Percentiles rank a stretch among this genome's conserved stretches.
Conservation (phyloP, 2,113 vertebrate species). For the Atractosteus spatula region DNA sequence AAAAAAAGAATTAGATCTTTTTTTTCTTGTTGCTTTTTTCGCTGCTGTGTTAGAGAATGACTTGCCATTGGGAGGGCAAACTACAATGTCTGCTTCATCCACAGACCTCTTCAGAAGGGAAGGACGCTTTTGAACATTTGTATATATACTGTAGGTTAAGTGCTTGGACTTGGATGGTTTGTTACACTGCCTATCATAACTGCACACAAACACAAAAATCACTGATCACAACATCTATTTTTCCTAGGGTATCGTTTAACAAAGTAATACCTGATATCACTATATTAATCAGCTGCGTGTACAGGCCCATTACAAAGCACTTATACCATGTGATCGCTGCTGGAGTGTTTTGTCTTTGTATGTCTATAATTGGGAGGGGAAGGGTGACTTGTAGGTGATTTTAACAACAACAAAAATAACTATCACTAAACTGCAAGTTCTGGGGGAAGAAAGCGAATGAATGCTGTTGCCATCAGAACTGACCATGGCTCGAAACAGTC, state of each 20-base stretch:
- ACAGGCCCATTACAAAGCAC: constrained; percentile 38
- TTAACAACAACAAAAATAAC: no score
- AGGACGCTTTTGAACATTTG: constrained; percentile 59
- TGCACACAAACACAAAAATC: constrained; percentile 44
- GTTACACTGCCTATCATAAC: constrained; percentile 59
- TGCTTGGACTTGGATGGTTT: constrained; percentile 57
- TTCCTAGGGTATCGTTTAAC: constrained; percentile 22
- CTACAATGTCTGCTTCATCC: constrained; percentile 50
- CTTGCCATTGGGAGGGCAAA: constrained; percentile 1
- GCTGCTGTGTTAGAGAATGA: constrained; percentile 50
- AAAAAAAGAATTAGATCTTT: constrained; percentile 24
- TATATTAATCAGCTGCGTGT: constrained; percentile 10
- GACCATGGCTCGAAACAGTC: neutral
- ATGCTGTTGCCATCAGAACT: constrained; percentile 6
- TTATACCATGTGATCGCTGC: constrained; percentile 38
- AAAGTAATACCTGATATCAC: constrained; percentile 17
- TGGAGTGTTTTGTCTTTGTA: constrained; percentile 60
- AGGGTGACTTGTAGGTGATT: neutral
- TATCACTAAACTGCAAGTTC: constrained; percentile 10
- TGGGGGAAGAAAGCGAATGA: constrained; percentile 10
- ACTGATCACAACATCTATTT: constrained; percentile 37
- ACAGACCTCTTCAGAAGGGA: constrained; percentile 71
- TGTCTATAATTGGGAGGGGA: constrained; percentile 46
- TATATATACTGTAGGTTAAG: constrained; percentile 62
- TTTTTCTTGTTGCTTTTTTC: constrained; percentile 20